Evolutionary conservation across 2,113 vertebrate species (phyloP), one percentile per base, ranked within the genome.

Genomic region (Coturnix japonica): DNA sequence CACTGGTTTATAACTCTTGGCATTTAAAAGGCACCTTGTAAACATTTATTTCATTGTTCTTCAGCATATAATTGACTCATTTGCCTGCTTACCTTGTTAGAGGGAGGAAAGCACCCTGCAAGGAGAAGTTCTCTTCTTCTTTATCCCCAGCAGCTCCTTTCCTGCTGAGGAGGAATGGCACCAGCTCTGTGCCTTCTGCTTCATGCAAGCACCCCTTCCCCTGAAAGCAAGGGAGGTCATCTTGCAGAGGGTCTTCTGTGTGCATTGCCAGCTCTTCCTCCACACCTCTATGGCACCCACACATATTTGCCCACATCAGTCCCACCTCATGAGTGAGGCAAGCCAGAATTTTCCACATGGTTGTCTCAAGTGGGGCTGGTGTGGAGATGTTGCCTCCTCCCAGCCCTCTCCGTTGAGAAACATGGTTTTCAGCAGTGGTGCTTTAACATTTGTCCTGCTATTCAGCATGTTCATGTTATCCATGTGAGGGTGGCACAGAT

Each of bases 11-110:
- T 89, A 92, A 91, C 56, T 82, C 75, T 47, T 89, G 89, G 94
- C 82, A 71, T 95, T 92, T 93, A 65, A 83, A 92, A 91, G 83
- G 84, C 78, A 94, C 57, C 87, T 92, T 96, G 76, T 94, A 96
- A 94, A 94, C 79, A 92, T 94, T 91, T 93, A 71, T 92, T 95
- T 93, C 84, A 74, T 92, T 95, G 81, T 89, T 89, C 92, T 89
- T 92, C 69, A 69, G 57, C 71, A 78, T 81, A 80, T 91, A 96
- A 96, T 91, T 91, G 89, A 93, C 86, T 78, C 44, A 54, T 85
- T 95, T 90, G 51, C n/a, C 19, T 25, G 72, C 85, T 96, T 96
- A 84, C 69, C 91, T 92, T 85, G 69, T 93, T 89, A 94, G 76
- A 83, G 60, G 35, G 72, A 95, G 75, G 93, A 96, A 96, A 94